Evolutionary conservation across 1,140 invertebrate species (phyloP).

Genomic region (Drosophila subobscura): DNA sequence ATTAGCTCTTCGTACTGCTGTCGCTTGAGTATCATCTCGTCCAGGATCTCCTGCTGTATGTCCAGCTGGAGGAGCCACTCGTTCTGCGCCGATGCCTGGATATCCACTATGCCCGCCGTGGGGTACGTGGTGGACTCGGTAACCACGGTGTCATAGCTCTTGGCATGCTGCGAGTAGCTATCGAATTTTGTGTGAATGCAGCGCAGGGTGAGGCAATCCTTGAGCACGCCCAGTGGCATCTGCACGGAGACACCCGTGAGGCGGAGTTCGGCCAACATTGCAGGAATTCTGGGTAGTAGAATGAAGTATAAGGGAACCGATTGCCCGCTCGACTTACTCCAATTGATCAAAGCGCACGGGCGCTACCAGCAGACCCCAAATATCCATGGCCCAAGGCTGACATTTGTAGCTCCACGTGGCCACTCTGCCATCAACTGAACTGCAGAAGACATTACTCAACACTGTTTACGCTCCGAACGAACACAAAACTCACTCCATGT

Average conservation of each 20-base stretch:
- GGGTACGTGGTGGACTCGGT: constrained; percentile 13
- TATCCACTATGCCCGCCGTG: constrained; percentile 45
- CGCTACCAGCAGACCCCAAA: constrained; percentile 68
- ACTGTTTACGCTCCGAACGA: too few relatives aligned
- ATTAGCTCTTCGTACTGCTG: constrained; percentile 50
- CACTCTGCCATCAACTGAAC: constrained; percentile 47
- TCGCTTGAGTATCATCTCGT: constrained; percentile 24
- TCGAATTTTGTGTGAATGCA: constrained; percentile 65
- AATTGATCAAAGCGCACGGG: constrained; percentile 55
- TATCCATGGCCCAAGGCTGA: constrained; percentile 53
- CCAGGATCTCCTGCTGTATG: constrained; percentile 49
- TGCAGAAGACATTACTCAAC: neutral
- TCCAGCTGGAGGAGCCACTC: constrained; percentile 67
- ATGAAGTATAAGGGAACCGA: neutral
- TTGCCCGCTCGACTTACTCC: constrained; percentile 45
- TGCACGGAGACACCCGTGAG: constrained; percentile 26
- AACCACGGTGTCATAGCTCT: constrained; percentile 29
- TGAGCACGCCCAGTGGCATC: constrained; percentile 50
- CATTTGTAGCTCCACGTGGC: constrained; percentile 47
- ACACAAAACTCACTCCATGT: constrained; percentile 56
- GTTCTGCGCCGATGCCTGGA: constrained; percentile 43
- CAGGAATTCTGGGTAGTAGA: constrained; percentile 29
- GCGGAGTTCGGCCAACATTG: constrained; percentile 41
- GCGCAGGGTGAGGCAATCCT: constrained; percentile 62
- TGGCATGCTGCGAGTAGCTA: constrained; percentile 53